Base-by-base conservation (phyloP, 2,797 vertebrate species). In the Tangara arthus region DNA sequence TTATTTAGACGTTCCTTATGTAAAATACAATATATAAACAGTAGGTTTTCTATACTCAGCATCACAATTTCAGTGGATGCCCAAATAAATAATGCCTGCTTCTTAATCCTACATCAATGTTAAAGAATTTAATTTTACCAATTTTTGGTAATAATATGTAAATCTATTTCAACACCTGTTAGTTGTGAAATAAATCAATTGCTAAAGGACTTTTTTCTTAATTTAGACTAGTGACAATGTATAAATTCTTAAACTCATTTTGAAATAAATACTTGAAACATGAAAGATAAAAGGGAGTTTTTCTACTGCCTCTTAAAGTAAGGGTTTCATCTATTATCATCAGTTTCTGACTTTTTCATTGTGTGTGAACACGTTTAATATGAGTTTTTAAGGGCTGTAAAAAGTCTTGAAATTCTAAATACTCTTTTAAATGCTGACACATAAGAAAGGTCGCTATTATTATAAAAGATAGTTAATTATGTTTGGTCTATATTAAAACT, bases 381-480 rank as follows among this genome's bases (percentile, higher is more conserved):
- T 34, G n/a, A 78, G 28, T 55, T 93, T 35, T 68, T 87, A 78
- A 71, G 46, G 24, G 8, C 19, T 81, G 24, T 64, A 53, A 84
- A 81, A 84, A 80, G 42, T 64, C 49, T 63, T 47, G 56, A 88
- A 88, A 87, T 56, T 59, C 34, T 72, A 73, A 90, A 79, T 42
- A 63, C 8, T 47, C 61, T 76, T 79, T 44, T 78, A 69, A 82
- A 70, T 46, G 55, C 15, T 61, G 5, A 37, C 41, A 66, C 52
- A 30, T 60, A 87, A 66, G 30, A 82, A 93, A 77, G 37, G 34
- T 70, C 64, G 49, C 24, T 30, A 47, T 71, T 46, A 55, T 72
- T 90, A 71, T 30, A 65, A 65, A 65, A 91, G 15, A 30, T 5
- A 57, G 14, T 64, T 81, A 82, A 82, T 66, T 82, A 61, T 70